Conservation (phyloP, 2,113 vertebrate genomes). For the Gopherus flavomarginatus region DNA sequence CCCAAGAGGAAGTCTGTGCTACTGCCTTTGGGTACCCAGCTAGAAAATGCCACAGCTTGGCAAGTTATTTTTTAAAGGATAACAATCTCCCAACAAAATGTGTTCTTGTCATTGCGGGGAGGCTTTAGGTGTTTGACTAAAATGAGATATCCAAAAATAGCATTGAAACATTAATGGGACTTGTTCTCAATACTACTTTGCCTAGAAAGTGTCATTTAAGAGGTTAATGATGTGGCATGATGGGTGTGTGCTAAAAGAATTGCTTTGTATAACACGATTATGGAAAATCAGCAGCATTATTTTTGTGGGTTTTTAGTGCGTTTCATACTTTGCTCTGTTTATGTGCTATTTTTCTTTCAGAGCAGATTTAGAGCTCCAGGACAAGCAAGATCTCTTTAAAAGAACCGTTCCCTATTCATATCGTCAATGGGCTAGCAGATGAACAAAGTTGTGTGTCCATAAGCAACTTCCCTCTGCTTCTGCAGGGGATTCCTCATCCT, state of each 20-base stretch:
- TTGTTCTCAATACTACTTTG: background rate
- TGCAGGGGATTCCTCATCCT: background rate
- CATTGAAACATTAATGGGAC: rapidly evolving
- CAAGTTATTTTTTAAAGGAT: rapidly evolving
- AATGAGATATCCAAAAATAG: background rate
- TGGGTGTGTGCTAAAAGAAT: background rate
- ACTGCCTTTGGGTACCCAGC: background rate
- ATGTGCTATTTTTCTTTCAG: too few species aligned
- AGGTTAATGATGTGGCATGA: background rate
- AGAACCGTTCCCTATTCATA: background rate
- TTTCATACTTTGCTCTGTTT: background rate
- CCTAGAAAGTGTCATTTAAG: background rate
- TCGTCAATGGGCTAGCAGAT: background rate
- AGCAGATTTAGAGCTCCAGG: background rate
- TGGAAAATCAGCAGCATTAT: background rate
- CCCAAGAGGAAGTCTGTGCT: background rate
- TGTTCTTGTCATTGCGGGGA: background rate
- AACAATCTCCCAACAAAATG: background rate
- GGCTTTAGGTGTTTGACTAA: background rate
- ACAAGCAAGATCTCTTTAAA: background rate
- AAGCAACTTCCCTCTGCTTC: too few species aligned
- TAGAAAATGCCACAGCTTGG: rapidly evolving
- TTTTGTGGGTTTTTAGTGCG: background rate
- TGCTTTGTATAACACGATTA: background rate
- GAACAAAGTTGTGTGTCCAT: background rate